Base-by-base conservation (phyloP, 2,888 invertebrate genomes). In the Pyrochroa serraticornis region DNA sequence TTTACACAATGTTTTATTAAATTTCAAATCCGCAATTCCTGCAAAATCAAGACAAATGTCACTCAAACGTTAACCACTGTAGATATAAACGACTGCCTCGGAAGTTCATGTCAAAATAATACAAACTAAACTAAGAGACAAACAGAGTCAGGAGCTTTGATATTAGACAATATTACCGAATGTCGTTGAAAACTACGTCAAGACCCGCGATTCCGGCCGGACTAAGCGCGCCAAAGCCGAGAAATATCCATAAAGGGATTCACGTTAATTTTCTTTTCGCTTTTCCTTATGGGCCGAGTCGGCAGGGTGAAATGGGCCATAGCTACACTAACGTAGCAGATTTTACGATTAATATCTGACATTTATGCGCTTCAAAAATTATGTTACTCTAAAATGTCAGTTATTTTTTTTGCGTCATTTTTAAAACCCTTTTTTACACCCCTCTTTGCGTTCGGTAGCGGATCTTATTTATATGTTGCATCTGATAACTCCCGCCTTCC, bases 201-300 rank as follows among this genome's bases (percentile, higher is more conserved):
- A 50, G 43, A 50, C 42, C 35, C 50, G 35, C 36, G 36, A n/a
- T 10, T 10, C 9, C 36, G 36, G 36, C 36, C 3, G n/a, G 9
- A 10, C 36, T n/a, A 35, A n/a, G 36, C 36, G n/a, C 36, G 36
- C 36, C 36, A 10, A 35, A 9, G 35, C 35, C n/a, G 6, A 35
- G 53, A 46, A 32, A 46, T 52, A 47, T 60, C 62, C 54, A 60
- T 64, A 62, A 61, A 64, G 62, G 64, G 66, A 64, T 64, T 64
- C 60, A 59, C 62, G 54, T 58, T 63, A 60, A 64, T 66, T 63
- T 64, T 56, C 64, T 64, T 65, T 62, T 32, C 44, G 33, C 45
- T 45, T 41, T 45, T 50, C 36, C 32, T 43, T 43, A 43, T 32
- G 9, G 32, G 10, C 10, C 32, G 42, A 22, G 34, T 38, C 44